Base-by-base conservation (phyloP, 1,140 invertebrate species). In the Oppia nitens region DNA sequence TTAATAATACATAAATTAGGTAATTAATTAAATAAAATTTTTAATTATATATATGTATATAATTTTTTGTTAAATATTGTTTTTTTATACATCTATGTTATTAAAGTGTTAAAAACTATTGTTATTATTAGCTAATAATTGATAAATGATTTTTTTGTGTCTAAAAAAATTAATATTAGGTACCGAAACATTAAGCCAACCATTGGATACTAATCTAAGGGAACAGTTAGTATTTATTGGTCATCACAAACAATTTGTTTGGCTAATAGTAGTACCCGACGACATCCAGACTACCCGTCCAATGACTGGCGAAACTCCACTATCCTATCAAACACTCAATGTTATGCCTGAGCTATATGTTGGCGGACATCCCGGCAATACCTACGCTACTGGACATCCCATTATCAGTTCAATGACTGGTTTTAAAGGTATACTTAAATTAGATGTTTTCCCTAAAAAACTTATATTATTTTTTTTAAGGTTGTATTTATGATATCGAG, bases 401-500 rank as follows among this genome's bases (percentile, higher is more conserved):
- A 17, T 47, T 4, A 24, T 57, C 1, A 2, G 17, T 3, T 29
- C 27, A 32, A 12, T 57, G 21, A 27, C 26, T n/a, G 56, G 56
- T 11, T 57, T 57, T 52, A 48, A 57, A 45, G 56, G 53, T 45
- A 40, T 40, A 6, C 32, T 9, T 9, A 9, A 9, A 40, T 40
- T 9, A 40, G 17, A 17, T 40, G 6, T 40, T 6, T 40, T 40
- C 6, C 6, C 32, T 40, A 40, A 9, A 40, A 14, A 3, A 21
- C 25, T 1, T 2, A 2, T 20, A 21, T 51, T 51, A 2, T 14
- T 32, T 53, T 2, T 6, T 26, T 26, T 14, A 24, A 55, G 53
- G 56, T n/a, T 57, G 56, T 47, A 57, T 57, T 47, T 57, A 57
- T 45, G 56, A 57, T 20, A 52, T 57, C 29, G 56, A 57, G 12